Evolutionary conservation across 2,113 vertebrate genomes (phyloP), one percentile per base, ranked within the genome.

Genomic region (Phalacrocorax carbo): DNA sequence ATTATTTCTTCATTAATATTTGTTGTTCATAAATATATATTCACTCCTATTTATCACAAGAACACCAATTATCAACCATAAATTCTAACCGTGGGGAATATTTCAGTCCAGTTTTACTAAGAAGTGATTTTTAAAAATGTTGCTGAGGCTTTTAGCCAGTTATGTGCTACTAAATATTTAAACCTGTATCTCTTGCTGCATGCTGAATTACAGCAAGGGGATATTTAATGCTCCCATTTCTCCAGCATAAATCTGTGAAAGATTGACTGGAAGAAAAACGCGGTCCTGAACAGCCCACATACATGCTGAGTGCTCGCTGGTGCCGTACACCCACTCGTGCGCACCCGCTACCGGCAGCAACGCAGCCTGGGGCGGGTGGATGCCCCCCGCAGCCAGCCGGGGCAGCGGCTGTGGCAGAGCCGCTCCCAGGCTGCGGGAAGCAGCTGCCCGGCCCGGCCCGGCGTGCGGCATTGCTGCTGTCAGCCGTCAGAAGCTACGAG

Each of bases 121-220:
- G 82, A 95, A 96, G 96, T 93, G 92, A 96, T 94, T 85, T 97
- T 96, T 94, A 55, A 97, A 97, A 92, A 96, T n/a, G 81, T 93
- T 97, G 93, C 61, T 4, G 73, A 92, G 90, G 95, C 94, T 97
- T 96, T 97, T 95, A 95, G 92, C 93, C 96, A 92, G 97, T 97
- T 97, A 97, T 92, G 84, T 96, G 94, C 97, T 98, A 92, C 97
- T 98, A 97, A 97, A 97, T 98, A 98, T 97, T 98, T 98, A 97
- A 98, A 88, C 95, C 93, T 93, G 77, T 95, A 73, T 96, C 96
- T 97, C 96, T 98, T 97, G 88, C 78, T 94, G 96, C 97, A 97
- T 91, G 88, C 95, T 95, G 90, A 97, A 97, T 97, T 97, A 97
- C 95, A 97, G 95, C 95, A 75, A 90, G 91, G 92, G 96, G 89